A percentile compares a stretch with the other conserved stretches of the same genome.
These are phyloP conservation scores for Dipodomys ordii DNA, from an alignment of 2,113 vertebrate species.

Conservation along the genomic window DNA sequence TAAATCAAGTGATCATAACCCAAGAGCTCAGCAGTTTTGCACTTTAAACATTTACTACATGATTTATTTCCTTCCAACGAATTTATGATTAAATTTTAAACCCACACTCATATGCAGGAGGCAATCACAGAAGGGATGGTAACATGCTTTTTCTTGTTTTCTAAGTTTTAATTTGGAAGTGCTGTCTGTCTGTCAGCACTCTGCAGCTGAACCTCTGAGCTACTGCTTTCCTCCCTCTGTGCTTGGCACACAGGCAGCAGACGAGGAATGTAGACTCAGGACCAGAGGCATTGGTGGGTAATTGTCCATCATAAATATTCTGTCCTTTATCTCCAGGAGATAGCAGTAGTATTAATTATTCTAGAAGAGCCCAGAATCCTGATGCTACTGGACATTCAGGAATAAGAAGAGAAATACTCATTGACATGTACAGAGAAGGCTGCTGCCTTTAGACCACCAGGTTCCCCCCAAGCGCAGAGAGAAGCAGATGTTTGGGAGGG, in stretches of 20 bases:
- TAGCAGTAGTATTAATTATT: not conserved
- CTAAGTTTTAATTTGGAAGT: conserved; percentile 29
- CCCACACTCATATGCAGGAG: conserved; percentile 45
- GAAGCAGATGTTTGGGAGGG: conserved; percentile 70
- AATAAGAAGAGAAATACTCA: not conserved
- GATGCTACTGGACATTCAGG: not conserved
- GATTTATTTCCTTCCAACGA: conserved; percentile 70
- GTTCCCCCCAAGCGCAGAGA: conserved; percentile 13
- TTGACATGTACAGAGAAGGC: not conserved
- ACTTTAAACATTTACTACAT: conserved; percentile 69
- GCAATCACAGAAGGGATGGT: conserved; percentile 34
- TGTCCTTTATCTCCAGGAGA: not conserved
- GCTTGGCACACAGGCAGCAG: not conserved
- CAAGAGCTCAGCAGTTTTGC: conserved; percentile 71
- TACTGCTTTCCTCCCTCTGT: not conserved
- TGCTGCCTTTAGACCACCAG: not conserved
- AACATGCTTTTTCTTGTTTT: not conserved
- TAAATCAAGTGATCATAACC: conserved; percentile 73
- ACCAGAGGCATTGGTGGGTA: not conserved
- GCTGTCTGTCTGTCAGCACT: conserved; percentile 22
- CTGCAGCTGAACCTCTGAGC: not conserved
- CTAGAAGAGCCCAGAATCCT: conserved; percentile 3
- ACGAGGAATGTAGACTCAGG: not conserved
- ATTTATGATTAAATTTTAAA: conserved; percentile 77
- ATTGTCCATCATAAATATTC: not conserved